These are phyloP conservation scores for Anisognathus igniventris DNA, from an alignment of 2,797 vertebrate species.

Conservation along the genomic window DNA sequence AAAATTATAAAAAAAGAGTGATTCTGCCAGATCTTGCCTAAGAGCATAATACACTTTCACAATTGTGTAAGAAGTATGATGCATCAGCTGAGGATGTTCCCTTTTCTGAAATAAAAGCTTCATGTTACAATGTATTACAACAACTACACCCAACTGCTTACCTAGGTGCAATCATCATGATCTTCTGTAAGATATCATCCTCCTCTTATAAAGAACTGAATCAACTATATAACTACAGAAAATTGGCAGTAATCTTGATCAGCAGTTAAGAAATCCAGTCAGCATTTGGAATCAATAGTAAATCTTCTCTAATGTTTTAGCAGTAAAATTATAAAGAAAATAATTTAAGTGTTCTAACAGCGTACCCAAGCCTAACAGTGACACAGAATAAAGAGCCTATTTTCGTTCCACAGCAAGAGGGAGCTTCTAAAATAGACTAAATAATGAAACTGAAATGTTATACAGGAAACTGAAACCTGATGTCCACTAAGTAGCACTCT, in stretches of 20 bases:
- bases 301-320: neutral
- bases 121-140: rapidly evolving
- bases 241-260: neutral
- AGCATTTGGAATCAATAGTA: neutral
- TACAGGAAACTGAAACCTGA: neutral
- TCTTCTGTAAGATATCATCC: neutral
- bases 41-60: neutral
- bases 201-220: neutral
- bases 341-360: neutral
- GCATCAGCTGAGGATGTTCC: neutral
- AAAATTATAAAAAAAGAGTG: neutral
- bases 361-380: neutral
- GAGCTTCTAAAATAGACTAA: neutral
- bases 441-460: neutral
- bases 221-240: neutral
- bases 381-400: neutral
- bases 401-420: neutral
- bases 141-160: neutral
- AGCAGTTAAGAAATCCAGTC: neutral
- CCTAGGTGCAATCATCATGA: neutral
- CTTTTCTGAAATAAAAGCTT: neutral
- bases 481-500: neutral
- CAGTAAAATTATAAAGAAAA: neutral
- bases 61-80: neutral
- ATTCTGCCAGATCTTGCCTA: neutral